phyloP scores from a whole-genome alignment of 2,888 invertebrate species.

The Acheta domesticus region DNA sequence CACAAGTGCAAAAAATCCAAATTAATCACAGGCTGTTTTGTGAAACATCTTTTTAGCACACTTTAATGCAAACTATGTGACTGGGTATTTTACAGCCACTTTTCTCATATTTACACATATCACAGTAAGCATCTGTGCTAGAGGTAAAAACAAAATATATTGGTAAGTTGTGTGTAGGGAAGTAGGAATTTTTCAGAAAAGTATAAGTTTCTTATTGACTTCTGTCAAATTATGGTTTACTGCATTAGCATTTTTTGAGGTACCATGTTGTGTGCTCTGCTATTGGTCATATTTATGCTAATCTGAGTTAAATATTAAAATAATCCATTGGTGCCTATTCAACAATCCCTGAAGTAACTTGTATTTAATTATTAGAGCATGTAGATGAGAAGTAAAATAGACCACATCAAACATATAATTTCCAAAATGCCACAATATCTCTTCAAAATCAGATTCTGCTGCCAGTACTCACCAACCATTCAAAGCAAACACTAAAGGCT shows the following conservation, averaged over 20 bases:
- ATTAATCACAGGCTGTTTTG: conserved; percentile 28
- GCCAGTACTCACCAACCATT: not conserved
- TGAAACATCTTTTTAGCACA: not conserved
- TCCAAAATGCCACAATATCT: not conserved
- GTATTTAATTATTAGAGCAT: not conserved
- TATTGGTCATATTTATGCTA: conserved; percentile 26
- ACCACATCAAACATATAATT: conserved; percentile 10
- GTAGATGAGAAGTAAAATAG: conserved; percentile 12
- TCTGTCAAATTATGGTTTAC: not conserved
- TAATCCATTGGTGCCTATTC: conserved; percentile 19
- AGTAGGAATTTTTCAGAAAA: conserved; percentile 18
- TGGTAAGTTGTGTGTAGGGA: conserved; percentile 19
- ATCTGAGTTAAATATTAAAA: conserved; percentile 22
- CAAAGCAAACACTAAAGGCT: not conserved
- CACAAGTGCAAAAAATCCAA: conserved; percentile 32
- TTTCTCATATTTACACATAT: conserved; percentile 34
- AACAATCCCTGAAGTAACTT: conserved; percentile 20
- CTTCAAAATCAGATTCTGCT: not conserved
- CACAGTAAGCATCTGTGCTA: conserved; percentile 37
- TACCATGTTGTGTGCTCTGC: conserved; percentile 29
- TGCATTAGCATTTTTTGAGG: conserved; percentile 25
- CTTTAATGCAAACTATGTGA: not conserved
- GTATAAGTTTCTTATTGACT: not conserved
- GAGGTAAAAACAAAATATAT: conserved; percentile 20
- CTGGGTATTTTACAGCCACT: conserved; percentile 27